These are phyloP conservation scores for Ctenopoma multispine DNA, from an alignment of 2,797 vertebrate genomes.

Conservation along the genomic window DNA sequence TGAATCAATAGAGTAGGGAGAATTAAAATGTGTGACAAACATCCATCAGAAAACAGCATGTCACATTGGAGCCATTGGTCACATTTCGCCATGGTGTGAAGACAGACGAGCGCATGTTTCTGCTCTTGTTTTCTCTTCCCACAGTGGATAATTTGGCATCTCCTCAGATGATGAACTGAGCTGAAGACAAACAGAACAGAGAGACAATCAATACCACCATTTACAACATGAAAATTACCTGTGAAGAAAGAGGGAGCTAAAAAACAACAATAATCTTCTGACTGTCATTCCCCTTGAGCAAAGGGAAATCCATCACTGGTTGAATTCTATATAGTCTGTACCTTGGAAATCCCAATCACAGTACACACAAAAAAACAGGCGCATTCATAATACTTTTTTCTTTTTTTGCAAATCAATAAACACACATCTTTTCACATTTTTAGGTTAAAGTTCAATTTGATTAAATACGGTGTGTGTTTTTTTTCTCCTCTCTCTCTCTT, in stretches of 20 bases:
- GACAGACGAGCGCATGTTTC: slow-evolving; percentile 50
- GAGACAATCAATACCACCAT: slow-evolving; percentile 73
- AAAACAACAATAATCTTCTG: slow-evolving; percentile 69
- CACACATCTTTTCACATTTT: too few relatives aligned
- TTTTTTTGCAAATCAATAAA: too few relatives aligned
- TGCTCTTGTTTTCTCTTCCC: slow-evolving; percentile 32
- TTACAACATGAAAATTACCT: slow-evolving; percentile 80
- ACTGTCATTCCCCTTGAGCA: slow-evolving; percentile 57
- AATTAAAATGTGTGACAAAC: slow-evolving; percentile 19
- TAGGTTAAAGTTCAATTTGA: too few relatives aligned
- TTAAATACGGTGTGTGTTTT: too few relatives aligned
- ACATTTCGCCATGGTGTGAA: slow-evolving; percentile 26
- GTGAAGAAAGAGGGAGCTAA: slow-evolving; percentile 38
- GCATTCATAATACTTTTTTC: not conserved
- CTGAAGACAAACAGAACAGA: slow-evolving; percentile 58
- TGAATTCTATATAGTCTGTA: slow-evolving; percentile 50
- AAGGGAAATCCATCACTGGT: slow-evolving; percentile 64
- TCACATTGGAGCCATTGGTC: slow-evolving; percentile 37
- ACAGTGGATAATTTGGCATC: slow-evolving; percentile 1
- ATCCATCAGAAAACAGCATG: slow-evolving; percentile 21
- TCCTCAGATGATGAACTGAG: slow-evolving; percentile 63
- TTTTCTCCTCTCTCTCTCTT: too few relatives aligned
- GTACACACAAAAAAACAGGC: not conserved
- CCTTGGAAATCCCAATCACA: slow-evolving; percentile 62
- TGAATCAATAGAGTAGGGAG: slow-evolving; percentile 6